A percentile compares a stretch with the other conserved stretches of the same genome.
Evolutionary conservation across 2,797 vertebrate species (phyloP).

Genomic region (Sarcophilus harrisii): DNA sequence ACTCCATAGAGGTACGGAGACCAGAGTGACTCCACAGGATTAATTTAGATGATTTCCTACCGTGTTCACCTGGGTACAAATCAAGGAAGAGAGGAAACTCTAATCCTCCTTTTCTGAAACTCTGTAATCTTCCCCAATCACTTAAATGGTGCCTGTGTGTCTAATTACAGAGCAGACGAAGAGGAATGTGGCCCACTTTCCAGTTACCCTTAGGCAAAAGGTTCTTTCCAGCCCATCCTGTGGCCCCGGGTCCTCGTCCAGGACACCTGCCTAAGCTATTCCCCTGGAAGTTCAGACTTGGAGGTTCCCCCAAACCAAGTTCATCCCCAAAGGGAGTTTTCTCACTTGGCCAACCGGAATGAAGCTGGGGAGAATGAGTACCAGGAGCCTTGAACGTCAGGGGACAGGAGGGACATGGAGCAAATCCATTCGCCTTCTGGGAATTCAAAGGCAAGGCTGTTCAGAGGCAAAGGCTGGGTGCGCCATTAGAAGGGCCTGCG

Average conservation of each 20-base stretch:
- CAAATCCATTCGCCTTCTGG: too few relatives aligned
- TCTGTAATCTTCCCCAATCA: conserved; percentile 85
- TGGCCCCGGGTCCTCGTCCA: conserved; percentile 16
- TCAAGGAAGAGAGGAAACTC: conserved; percentile 78
- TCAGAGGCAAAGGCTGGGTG: too few relatives aligned
- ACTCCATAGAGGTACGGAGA: conserved; percentile 61
- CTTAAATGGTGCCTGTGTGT: conserved; percentile 81
- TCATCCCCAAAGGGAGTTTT: not conserved
- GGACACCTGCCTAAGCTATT: conserved; percentile 58
- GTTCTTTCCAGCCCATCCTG: conserved; percentile 20
- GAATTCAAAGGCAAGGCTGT: too few relatives aligned
- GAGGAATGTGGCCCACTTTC: conserved; percentile 47
- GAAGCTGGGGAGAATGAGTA: not conserved
- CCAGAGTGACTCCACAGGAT: conserved; percentile 76
- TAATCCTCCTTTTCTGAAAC: conserved; percentile 85
- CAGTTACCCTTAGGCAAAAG: conserved; percentile 52
- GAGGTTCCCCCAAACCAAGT: not conserved
- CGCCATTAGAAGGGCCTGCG: too few relatives aligned
- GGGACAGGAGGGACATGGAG: too few relatives aligned
- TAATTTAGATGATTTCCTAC: conserved; percentile 81
- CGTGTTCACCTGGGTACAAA: conserved; percentile 79
- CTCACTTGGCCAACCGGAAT: not conserved
- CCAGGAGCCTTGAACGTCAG: not conserved
- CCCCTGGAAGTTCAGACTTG: not conserved
- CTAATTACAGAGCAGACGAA: conserved; percentile 78